Conservation (phyloP, 2,888 invertebrate species). For the Andrena haemorrhoa region DNA sequence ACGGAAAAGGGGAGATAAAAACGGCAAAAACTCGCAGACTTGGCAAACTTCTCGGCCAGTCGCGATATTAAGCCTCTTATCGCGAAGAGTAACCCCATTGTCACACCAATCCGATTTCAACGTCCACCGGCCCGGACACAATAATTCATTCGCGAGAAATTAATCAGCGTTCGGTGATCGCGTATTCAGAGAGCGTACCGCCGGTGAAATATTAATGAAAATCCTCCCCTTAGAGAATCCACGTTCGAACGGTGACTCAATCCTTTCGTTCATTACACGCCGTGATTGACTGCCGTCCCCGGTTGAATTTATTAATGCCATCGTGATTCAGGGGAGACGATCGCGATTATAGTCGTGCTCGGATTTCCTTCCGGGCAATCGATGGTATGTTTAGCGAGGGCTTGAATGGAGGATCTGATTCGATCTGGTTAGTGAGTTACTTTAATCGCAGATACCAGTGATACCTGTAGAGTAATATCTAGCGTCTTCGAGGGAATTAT, state of each 20-base stretch:
- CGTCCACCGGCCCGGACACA: conserved; percentile 32
- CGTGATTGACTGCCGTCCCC: conserved; percentile 12
- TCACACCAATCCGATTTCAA: conserved; percentile 47
- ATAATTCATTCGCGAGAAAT: conserved; percentile 49
- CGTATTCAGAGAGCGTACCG: conserved; percentile 21
- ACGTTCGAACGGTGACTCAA: background rate
- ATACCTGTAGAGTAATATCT: too few species aligned
- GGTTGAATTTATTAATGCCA: conserved; percentile 13
- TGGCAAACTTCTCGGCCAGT: conserved; percentile 48
- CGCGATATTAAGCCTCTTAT: conserved; percentile 59
- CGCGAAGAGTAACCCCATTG: conserved; percentile 41
- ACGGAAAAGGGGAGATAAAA: conserved; percentile 32
- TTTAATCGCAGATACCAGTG: too few species aligned
- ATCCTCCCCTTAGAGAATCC: conserved; percentile 4
- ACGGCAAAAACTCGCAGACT: conserved; percentile 42
- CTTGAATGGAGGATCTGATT: background rate
- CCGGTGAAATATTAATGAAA: conserved; percentile 44
- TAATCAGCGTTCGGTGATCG: conserved; percentile 39
- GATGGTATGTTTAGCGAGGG: background rate
- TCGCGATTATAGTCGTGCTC: conserved; percentile 6
- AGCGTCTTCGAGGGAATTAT: too few species aligned
- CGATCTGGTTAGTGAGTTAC: background rate
- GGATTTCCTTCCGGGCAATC: background rate
- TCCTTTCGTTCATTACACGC: background rate
- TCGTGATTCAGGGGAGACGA: background rate